These are phyloP conservation scores for Paratilapia polleni DNA, from an alignment of 2,113 vertebrate species.

Conservation along the genomic window DNA sequence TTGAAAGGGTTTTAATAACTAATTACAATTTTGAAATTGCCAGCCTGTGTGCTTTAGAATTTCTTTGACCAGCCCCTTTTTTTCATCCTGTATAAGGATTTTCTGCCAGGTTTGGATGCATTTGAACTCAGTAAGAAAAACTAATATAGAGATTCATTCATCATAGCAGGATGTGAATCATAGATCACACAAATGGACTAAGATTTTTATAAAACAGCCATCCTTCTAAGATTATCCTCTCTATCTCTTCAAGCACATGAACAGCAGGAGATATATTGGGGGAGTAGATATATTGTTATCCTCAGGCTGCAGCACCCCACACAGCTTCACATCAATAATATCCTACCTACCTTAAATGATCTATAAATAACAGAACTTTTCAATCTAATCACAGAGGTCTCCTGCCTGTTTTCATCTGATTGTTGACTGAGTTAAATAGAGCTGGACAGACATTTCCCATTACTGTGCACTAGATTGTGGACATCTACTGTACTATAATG, in stretches of 20 bases:
- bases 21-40: not conserved
- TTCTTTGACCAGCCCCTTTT: not conserved
- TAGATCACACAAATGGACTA: not conserved
- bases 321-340: constrained; percentile 47
- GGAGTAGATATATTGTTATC: constrained; percentile 42
- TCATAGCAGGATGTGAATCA: not conserved
- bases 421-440: constrained; percentile 20
- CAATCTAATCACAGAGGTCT: constrained; percentile 26
- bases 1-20: not conserved
- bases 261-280: constrained; percentile 15
- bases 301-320: constrained; percentile 35
- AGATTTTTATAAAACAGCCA: not conserved
- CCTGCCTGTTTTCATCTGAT: constrained; percentile 28
- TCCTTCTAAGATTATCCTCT: not conserved
- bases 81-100: constrained; percentile 2
- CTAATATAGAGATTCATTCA: not conserved
- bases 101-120: not conserved
- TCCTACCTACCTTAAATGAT: constrained; percentile 58
- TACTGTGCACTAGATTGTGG: not conserved
- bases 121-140: not conserved
- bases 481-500: not conserved
- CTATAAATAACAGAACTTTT: constrained; percentile 55
- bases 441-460: constrained; percentile 4
- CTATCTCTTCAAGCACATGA: constrained; percentile 10
- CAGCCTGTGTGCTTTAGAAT: not conserved